Percentiles rank a stretch among this genome's conserved stretches.
Conservation (phyloP, 2,797 vertebrate genomes). For the Chelonia mydas region DNA sequence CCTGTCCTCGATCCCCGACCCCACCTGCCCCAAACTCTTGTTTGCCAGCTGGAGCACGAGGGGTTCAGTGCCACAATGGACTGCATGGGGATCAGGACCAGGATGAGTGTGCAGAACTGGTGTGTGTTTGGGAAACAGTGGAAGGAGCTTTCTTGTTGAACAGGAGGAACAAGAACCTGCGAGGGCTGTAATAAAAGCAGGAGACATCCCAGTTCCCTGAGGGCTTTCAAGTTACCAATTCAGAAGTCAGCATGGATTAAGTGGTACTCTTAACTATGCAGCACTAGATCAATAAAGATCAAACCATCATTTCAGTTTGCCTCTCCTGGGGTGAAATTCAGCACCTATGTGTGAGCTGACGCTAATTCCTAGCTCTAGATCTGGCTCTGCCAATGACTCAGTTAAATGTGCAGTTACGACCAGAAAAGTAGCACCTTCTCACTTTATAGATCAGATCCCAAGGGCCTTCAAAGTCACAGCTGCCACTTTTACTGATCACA, state of each 20-base stretch:
- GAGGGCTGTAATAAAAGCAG: background rate
- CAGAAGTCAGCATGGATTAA: background rate
- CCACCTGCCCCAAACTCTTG: background rate
- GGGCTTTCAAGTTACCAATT: background rate
- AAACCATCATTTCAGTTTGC: background rate
- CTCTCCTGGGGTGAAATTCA: background rate
- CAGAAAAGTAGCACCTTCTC: background rate
- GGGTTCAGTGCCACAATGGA: background rate
- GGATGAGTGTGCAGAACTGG: background rate
- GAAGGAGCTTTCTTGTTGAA: background rate
- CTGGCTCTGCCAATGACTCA: background rate
- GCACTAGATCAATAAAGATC: background rate
- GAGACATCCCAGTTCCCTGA: background rate
- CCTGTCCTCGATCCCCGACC: background rate
- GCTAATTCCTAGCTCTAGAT: background rate
- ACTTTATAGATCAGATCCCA: background rate
- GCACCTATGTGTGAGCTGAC: background rate
- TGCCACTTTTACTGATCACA: background rate
- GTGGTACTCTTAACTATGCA: background rate
- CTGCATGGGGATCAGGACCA: fast-evolving
- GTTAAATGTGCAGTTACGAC: background rate
- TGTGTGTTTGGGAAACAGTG: fast-evolving
- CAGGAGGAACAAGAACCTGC: background rate
- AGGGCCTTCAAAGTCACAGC: background rate
- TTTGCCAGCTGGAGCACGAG: fast-evolving